Conservation (phyloP, 2,797 vertebrate genomes). For the Chrysocyon brachyurus region DNA sequence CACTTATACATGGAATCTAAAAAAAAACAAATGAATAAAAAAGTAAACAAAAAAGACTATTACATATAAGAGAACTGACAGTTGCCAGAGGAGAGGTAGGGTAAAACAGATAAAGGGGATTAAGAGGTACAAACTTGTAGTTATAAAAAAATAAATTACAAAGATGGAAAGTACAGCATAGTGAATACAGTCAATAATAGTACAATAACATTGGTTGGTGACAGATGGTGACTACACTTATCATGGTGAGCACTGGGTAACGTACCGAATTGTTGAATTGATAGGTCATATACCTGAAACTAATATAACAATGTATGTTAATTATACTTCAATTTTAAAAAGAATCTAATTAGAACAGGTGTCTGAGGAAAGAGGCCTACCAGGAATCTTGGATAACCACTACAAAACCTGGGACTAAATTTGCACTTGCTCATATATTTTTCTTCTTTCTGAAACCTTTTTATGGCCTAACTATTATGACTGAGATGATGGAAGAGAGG, state of each 20-base stretch:
- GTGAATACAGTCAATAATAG: not conserved
- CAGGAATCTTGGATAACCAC: not conserved
- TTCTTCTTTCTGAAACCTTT: not conserved
- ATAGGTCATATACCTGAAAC: not conserved
- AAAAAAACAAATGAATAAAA: not conserved
- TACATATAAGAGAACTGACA: not conserved
- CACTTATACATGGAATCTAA: not conserved
- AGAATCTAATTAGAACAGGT: not conserved
- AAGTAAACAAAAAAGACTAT: not conserved
- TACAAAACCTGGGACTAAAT: conserved; percentile 27
- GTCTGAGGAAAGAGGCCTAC: not conserved
- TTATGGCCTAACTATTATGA: not conserved
- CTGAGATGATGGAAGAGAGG: not conserved
- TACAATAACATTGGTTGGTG: not conserved
- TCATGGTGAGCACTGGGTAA: not conserved
- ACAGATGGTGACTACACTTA: not conserved
- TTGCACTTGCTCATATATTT: conserved; percentile 20
- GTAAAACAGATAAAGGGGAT: not conserved
- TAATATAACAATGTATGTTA: not conserved
- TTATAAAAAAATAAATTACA: not conserved
- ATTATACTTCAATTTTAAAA: not conserved
- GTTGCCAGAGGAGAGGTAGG: not conserved
- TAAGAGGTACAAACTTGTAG: not conserved
- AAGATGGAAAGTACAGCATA: not conserved
- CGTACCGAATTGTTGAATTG: not conserved